Conservation (phyloP, 2,113 vertebrate genomes). For the Rhineura floridana region DNA sequence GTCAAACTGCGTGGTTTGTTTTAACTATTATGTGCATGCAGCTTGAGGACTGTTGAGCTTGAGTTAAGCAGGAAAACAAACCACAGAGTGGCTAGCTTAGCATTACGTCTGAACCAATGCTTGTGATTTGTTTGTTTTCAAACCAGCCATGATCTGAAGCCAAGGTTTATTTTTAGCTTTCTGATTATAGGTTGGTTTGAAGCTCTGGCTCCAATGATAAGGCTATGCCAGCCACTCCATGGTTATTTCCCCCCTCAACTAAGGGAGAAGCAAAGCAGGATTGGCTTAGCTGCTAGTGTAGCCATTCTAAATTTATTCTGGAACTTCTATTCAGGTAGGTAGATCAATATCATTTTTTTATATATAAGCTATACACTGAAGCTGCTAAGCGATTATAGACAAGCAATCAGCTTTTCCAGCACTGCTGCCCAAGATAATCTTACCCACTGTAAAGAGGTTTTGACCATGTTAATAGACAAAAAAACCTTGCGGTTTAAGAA, state of each 20-base stretch:
- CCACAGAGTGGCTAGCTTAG: not conserved
- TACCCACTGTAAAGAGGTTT: not conserved
- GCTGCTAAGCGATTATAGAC: not conserved
- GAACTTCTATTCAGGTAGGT: not conserved
- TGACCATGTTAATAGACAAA: not conserved
- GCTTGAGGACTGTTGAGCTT: too few species aligned
- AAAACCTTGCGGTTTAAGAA: too few species aligned
- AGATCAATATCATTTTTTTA: not conserved
- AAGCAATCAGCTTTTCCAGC: not conserved
- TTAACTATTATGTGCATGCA: too few species aligned
- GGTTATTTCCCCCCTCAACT: too few species aligned
- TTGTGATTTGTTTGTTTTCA: too few species aligned
- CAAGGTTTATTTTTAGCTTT: too few species aligned
- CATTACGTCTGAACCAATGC: not conserved
- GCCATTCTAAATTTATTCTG: not conserved
- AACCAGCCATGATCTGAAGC: too few species aligned
- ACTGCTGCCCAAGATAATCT: not conserved
- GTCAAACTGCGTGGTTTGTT: too few species aligned
- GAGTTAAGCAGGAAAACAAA: not conserved
- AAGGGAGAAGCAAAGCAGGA: too few species aligned
- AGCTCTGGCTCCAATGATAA: too few species aligned
- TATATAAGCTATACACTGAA: not conserved
- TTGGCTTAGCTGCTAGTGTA: not conserved
- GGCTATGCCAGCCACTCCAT: too few species aligned
- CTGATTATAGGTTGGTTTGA: too few species aligned